Base-by-base conservation (phyloP, 2,113 vertebrate genomes). In the Epinephelus cyanopodus region DNA sequence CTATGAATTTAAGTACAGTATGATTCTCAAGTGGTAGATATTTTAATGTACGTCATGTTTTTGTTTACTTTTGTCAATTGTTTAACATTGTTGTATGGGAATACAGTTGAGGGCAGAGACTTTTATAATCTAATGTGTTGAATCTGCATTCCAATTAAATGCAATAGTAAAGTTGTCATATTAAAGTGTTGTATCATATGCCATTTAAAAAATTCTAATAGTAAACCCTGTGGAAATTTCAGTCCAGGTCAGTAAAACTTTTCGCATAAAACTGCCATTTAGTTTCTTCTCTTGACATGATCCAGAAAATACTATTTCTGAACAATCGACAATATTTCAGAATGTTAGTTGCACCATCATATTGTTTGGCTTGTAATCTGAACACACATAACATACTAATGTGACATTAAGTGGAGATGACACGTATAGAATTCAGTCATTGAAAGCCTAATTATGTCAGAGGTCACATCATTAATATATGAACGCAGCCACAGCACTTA, bases 381-480 rank as follows among this genome's bases (percentile, higher is more conserved):
- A 52, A 61, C 74, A 18, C 76, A 21, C 76, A 85, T 85, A 71
- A 83, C 48, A 85, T 90, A 86, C 85, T 88, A 82, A 87, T 88
- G 72, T 91, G 85, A 86, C 66, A 53, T 80, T 86, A 89, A 93
- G 76, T 76, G 79, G 60, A 83, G 62, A 78, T 74, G 88, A 80
- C 89, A 70, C 60, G 67, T 89, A 86, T 70, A 83, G 42, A 72
- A 57, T 56, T 65, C 79, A 79, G 45, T 56, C 87, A 68, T 63
- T 87, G 62, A 88, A 86, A 89, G 87, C 73, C 52, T 56, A 64
- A 75, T 77, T 74, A 62, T 79, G 64, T 83, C 74, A 42, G 74
- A 73, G 68, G 76, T 52, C 61, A 53, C 86, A 94, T 94, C 19
- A 90, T 89, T 93, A 89, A 93, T 92, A 85, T 47, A 92, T 94